Percentiles rank a stretch among this genome's conserved stretches.
phyloP scores from a whole-genome alignment of 1,140 invertebrate genomes.

The Octopus sinensis region DNA sequence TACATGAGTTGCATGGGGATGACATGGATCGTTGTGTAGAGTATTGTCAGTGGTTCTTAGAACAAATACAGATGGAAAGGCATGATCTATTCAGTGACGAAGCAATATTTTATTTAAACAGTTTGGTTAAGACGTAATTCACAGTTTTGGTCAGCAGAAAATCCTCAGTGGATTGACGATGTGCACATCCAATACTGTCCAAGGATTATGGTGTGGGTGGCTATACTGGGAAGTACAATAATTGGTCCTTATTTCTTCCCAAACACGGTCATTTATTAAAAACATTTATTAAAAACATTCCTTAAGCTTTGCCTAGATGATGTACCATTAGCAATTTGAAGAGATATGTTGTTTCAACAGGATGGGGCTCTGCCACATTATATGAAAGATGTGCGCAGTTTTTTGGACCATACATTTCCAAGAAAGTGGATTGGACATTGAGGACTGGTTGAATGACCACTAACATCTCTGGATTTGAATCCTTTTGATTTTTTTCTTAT shows the following conservation, averaged over 20 bases:
- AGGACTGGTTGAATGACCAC: too few species aligned
- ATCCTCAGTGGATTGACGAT: neutral
- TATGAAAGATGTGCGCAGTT: too few species aligned
- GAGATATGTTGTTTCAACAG: too few species aligned
- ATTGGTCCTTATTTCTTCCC: neutral
- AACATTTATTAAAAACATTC: neutral
- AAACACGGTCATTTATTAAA: neutral
- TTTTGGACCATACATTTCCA: too few species aligned
- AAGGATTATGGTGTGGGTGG: neutral
- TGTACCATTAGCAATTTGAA: neutral
- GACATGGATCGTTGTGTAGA: too few species aligned
- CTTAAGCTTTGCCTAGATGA: neutral
- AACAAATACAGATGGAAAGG: neutral
- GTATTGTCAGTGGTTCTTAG: too few species aligned
- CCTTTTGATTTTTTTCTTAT: too few species aligned
- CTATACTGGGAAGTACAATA: neutral
- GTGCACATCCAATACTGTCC: neutral
- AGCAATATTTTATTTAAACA: neutral
- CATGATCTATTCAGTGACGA: neutral
- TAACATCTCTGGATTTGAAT: too few species aligned
- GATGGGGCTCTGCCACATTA: too few species aligned
- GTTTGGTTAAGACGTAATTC: neutral
- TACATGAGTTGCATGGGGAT: too few species aligned
- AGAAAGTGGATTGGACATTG: too few species aligned
- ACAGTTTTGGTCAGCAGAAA: neutral